A percentile compares a stretch with the other conserved stretches of the same genome.
Conservation (phyloP, 2,888 invertebrate species). For the Adelphocoris suturalis region DNA sequence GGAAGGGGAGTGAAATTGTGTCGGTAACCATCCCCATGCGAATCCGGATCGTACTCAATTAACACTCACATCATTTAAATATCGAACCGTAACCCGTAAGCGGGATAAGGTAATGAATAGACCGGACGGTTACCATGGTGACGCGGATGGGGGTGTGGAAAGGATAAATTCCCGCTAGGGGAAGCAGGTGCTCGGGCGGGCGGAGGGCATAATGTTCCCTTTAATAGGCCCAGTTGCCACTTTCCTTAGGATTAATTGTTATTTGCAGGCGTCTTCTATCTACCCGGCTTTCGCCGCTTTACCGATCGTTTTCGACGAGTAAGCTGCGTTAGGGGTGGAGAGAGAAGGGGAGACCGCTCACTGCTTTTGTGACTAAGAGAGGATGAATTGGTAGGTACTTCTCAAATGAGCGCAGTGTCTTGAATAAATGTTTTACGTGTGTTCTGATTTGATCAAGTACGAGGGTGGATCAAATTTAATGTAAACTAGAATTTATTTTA, state of each 20-base stretch:
- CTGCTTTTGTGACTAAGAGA: not conserved
- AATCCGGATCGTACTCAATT: not conserved
- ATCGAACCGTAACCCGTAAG: slow-evolving; percentile 31
- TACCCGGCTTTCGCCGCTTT: slow-evolving; percentile 29
- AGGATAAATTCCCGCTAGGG: slow-evolving; percentile 41
- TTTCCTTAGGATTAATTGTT: slow-evolving; percentile 69
- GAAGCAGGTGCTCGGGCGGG: slow-evolving; percentile 51
- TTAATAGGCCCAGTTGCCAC: slow-evolving; percentile 68
- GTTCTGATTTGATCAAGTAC: no score
- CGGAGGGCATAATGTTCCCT: slow-evolving; percentile 63
- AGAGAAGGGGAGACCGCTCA: not conserved
- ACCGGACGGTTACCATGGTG: slow-evolving; percentile 32
- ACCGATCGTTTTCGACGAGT: slow-evolving; percentile 42
- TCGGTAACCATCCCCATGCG: not conserved
- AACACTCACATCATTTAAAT: slow-evolving; percentile 49
- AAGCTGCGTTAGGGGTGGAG: not conserved
- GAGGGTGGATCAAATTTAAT: no score
- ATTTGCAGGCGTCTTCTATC: slow-evolving; percentile 65
- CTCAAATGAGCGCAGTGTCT: not conserved
- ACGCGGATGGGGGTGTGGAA: slow-evolving; percentile 14
- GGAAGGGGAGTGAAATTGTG: not conserved
- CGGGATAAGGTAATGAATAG: slow-evolving; percentile 45
- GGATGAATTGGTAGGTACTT: slow-evolving; percentile 24
- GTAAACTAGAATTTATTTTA: no score
- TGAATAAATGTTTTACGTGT: no score